Percentiles rank a stretch among this genome's conserved stretches.
phyloP scores from a whole-genome alignment of 2,113 vertebrate species.

The Alethe castanea region DNA sequence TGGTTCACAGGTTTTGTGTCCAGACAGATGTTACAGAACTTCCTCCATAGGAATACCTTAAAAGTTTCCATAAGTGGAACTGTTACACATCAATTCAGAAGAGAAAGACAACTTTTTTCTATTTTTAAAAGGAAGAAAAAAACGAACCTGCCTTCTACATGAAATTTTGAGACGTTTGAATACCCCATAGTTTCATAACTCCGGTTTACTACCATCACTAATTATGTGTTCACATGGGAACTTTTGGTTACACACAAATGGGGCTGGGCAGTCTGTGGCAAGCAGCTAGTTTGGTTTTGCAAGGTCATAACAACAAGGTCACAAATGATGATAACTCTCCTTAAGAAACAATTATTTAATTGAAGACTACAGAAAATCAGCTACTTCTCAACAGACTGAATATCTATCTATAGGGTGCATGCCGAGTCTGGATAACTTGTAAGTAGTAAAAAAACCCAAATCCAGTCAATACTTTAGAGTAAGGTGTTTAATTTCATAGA shows the following conservation, averaged over 20 bases:
- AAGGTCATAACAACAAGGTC: not conserved
- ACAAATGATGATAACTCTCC: not conserved
- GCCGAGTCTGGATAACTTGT: not conserved
- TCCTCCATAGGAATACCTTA: not conserved
- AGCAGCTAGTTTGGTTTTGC: not conserved
- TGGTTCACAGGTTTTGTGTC: not conserved
- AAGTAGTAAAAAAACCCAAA: accelerated
- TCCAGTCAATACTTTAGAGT: not conserved
- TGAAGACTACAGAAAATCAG: not conserved
- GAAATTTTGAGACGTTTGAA: not conserved
- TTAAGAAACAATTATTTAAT: not conserved
- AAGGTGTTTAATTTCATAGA: not conserved
- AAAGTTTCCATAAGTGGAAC: not conserved
- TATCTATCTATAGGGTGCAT: not conserved
- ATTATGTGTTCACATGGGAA: not conserved
- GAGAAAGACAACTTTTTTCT: accelerated
- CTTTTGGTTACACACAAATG: not conserved
- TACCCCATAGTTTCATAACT: not conserved
- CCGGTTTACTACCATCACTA: not conserved
- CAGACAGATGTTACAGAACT: not conserved
- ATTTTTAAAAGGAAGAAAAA: not conserved
- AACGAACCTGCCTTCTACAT: accelerated
- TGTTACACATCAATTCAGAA: not conserved
- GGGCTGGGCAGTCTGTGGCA: not conserved
- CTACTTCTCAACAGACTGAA: not conserved